These are phyloP conservation scores for Aporrectodea caliginosa DNA, from an alignment of 1,140 invertebrate species.

Conservation along the genomic window DNA sequence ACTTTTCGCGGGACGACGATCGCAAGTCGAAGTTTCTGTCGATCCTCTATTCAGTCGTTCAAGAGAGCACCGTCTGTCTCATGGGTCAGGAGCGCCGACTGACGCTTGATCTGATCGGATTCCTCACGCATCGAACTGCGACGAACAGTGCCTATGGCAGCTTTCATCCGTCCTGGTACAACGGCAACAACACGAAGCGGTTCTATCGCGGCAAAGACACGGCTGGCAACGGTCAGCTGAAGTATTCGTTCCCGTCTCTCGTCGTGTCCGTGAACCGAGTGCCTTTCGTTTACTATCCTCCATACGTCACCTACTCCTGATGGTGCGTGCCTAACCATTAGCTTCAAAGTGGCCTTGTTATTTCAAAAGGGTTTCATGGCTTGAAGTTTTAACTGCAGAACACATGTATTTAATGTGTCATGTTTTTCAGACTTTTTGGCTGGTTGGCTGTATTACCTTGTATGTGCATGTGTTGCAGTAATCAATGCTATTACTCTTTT, in stretches of 20 bases:
- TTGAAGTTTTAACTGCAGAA: too few species aligned
- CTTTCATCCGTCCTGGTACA: constrained; percentile 40
- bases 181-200: not conserved
- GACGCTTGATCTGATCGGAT: constrained; percentile 85
- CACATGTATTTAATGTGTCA: too few species aligned
- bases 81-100: constrained; percentile 97
- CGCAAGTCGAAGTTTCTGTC: constrained; percentile 92
- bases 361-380: too few species aligned
- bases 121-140: constrained; percentile 73
- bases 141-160: constrained; percentile 47
- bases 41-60: constrained; percentile 82
- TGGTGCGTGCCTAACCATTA: too few species aligned
- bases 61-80: constrained; percentile 93
- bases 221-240: not conserved
- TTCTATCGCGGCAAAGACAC: not conserved
- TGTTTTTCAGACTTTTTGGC: too few species aligned
- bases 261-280: not conserved
- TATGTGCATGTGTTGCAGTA: too few species aligned
- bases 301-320: not conserved
- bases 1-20: constrained; percentile 87
- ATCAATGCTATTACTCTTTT: too few species aligned
- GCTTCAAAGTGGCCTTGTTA: too few species aligned
- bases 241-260: not conserved
- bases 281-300: not conserved
- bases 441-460: too few species aligned